Percentiles rank a stretch among this genome's conserved stretches.
Evolutionary conservation across 30 jellyfish, hydroid and myxozoan genomes (phyloP).

Genomic region (Chrysaora quinquecirrha): DNA sequence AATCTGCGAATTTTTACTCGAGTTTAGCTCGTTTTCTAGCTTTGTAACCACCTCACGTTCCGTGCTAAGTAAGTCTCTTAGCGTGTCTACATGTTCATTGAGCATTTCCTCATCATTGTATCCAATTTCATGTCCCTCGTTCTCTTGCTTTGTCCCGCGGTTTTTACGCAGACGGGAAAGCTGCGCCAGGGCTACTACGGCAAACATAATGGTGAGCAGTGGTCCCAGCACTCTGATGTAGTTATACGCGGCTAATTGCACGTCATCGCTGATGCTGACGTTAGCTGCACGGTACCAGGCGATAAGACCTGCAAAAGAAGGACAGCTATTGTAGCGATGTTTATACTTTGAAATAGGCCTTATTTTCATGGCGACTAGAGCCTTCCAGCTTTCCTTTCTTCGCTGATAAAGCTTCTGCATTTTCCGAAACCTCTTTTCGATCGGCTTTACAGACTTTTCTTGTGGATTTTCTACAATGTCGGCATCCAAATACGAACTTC

Average conservation of each 20-base stretch:
- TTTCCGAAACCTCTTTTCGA: no score
- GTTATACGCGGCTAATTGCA: background rate
- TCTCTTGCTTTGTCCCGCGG: background rate
- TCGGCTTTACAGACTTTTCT: no score
- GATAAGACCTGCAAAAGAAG: background rate
- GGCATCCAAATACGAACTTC: background rate
- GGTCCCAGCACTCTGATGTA: background rate
- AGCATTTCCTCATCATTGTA: constrained; percentile 32
- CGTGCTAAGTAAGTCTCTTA: constrained; percentile 25
- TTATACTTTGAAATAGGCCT: background rate
- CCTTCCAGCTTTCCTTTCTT: no score
- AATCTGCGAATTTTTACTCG: constrained; percentile 8
- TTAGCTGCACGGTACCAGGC: background rate
- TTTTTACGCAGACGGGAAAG: background rate
- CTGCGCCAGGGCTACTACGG: background rate
- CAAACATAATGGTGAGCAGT: background rate
- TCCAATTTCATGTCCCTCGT: background rate
- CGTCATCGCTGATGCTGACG: background rate
- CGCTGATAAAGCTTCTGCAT: no score
- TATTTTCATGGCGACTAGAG: no score
- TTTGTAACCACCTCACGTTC: constrained; percentile 54
- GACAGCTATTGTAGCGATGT: background rate
- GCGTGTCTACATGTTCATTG: constrained; percentile 38
- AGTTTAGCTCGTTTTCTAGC: constrained; percentile 25
- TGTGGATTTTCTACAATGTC: no score